Percentiles rank a stretch among this genome's conserved stretches.
Conservation (phyloP, 2,113 vertebrate genomes). For the Montifringilla adamsi region DNA sequence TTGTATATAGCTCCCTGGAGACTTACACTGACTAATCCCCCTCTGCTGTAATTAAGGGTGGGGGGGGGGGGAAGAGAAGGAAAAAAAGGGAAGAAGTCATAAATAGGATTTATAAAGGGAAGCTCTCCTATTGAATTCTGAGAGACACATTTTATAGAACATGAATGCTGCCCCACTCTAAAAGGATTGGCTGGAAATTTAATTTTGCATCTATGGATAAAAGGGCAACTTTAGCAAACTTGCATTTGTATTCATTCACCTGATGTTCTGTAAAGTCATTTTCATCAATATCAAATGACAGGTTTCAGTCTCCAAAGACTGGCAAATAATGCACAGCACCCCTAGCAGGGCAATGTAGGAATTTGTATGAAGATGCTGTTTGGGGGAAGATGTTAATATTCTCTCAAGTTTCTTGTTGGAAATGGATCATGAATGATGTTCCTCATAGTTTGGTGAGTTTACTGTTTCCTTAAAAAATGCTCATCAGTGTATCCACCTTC, state of each 20-base stretch:
- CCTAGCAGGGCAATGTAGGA: neutral
- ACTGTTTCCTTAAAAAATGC: neutral
- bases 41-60: slow-evolving; percentile 91
- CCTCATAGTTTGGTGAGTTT: neutral
- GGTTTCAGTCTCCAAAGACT: neutral
- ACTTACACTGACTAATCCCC: slow-evolving; percentile 84
- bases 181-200: slow-evolving; percentile 88
- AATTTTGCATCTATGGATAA: slow-evolving; percentile 77
- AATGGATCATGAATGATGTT: neutral
- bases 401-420: neutral
- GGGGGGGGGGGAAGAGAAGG: neutral
- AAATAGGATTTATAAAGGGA: slow-evolving; percentile 91
- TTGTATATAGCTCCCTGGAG: slow-evolving; percentile 74
- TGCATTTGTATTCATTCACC: slow-evolving; percentile 61
- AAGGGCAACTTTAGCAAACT: slow-evolving; percentile 71
- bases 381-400: neutral
- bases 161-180: slow-evolving; percentile 83
- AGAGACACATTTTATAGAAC: slow-evolving; percentile 82
- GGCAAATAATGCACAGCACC: neutral
- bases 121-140: slow-evolving; percentile 83
- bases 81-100: slow-evolving; percentile 73
- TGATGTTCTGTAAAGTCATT: slow-evolving; percentile 39
- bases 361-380: neutral
- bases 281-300: slow-evolving; percentile 3
- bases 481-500: neutral